Conservation (phyloP, 2,113 vertebrate genomes). For the Cynoglossus semilaevis region DNA sequence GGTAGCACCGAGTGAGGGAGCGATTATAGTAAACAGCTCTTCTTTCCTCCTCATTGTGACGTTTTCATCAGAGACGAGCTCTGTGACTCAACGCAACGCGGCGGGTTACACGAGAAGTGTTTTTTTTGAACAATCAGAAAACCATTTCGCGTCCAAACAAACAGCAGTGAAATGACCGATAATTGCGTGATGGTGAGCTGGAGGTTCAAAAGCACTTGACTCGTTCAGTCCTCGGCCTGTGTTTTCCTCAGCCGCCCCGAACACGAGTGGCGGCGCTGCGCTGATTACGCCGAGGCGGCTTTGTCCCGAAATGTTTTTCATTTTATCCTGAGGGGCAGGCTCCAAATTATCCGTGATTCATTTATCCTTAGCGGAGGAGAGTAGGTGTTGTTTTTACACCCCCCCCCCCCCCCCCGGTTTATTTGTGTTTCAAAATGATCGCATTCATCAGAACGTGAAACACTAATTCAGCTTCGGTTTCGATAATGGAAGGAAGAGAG, state of each 20-base stretch:
- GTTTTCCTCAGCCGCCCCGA: constrained; percentile 56
- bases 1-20: too few relatives aligned
- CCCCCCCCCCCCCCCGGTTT: too few relatives aligned
- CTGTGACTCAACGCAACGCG: constrained; percentile 39
- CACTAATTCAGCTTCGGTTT: constrained; percentile 24
- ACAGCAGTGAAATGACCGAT: constrained; percentile 65
- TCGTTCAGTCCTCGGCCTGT: constrained; percentile 62
- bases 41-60: constrained; percentile 43
- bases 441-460: constrained; percentile 7
- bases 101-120: constrained; percentile 55
- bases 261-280: constrained; percentile 55
- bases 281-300: constrained; percentile 59
- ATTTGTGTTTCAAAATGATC: constrained; percentile 40
- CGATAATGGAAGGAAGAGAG: constrained; percentile 15
- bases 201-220: constrained; percentile 71
- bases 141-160: constrained; percentile 65
- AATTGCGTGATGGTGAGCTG: constrained; percentile 65
- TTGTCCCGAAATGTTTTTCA: constrained; percentile 55
- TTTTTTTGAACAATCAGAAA: constrained; percentile 56
- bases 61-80: constrained; percentile 47
- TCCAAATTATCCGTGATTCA: constrained; percentile 63
- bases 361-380: constrained; percentile 41
- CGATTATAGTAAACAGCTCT: constrained; percentile 12
- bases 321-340: constrained; percentile 57
- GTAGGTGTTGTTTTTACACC: constrained; percentile 46